Evolutionary conservation across 1,140 invertebrate genomes (phyloP).

Genomic region (Drosophila truncata): DNA sequence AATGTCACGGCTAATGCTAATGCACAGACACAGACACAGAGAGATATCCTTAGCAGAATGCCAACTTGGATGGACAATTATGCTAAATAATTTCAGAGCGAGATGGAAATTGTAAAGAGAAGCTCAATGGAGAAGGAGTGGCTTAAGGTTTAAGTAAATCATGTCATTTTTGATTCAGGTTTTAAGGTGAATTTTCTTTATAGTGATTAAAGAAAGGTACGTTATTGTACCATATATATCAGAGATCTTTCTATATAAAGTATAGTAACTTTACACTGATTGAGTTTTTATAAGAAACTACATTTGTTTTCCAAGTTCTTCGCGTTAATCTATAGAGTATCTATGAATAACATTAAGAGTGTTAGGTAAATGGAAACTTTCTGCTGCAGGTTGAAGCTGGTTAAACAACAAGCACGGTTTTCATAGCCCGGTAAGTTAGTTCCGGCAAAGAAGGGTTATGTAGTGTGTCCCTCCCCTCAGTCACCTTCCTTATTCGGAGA

Average conservation of each 20-base stretch:
- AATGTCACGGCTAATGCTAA: conserved; percentile 42
- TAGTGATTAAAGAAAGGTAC: background rate
- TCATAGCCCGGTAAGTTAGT: conserved; percentile 11
- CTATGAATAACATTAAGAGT: background rate
- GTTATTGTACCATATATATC: background rate
- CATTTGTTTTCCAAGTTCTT: background rate
- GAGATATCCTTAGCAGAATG: conserved; percentile 55
- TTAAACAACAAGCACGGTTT: conserved; percentile 3
- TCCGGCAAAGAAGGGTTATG: background rate
- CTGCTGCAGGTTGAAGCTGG: background rate
- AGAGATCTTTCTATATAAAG: background rate
- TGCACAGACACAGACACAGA: too few relatives aligned
- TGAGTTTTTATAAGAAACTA: background rate
- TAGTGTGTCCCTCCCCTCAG: background rate
- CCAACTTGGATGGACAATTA: conserved; percentile 38
- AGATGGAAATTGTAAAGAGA: background rate
- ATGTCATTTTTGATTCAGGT: background rate
- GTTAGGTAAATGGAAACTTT: background rate
- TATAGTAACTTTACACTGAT: background rate
- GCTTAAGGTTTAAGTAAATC: background rate
- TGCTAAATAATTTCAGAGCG: conserved; percentile 34
- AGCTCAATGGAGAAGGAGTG: background rate
- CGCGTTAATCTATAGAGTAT: background rate
- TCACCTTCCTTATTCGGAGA: background rate
- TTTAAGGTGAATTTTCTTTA: background rate